Conservation (phyloP, 2,888 invertebrate genomes). For the Adineta ricciae region DNA sequence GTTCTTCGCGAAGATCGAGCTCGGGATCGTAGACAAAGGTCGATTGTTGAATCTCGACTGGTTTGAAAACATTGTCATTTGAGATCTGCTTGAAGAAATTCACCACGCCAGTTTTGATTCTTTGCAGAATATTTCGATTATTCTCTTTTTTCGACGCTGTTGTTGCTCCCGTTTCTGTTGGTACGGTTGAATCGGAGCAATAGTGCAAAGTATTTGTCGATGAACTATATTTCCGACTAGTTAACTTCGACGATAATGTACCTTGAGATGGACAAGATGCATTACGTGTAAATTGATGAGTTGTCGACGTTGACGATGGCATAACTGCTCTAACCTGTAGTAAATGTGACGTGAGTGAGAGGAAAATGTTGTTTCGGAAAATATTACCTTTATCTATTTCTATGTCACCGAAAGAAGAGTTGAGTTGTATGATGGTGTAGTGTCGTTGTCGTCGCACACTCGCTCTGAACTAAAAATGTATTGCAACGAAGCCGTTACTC, state of each 20-base stretch:
- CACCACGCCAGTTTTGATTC: neutral
- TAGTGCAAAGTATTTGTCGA: neutral
- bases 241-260: neutral
- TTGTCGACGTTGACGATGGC: neutral
- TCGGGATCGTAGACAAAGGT: neutral
- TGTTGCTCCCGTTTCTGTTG: no score
- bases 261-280: neutral
- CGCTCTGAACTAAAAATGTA: slow-evolving; percentile 1
- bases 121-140: neutral
- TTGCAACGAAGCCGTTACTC: neutral
- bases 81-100: neutral
- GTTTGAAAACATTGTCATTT: neutral
- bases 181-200: neutral
- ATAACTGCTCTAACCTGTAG: neutral
- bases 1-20: neutral
- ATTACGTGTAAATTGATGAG: neutral
- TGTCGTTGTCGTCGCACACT: neutral
- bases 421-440: neutral
- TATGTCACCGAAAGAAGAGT: neutral
- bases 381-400: neutral
- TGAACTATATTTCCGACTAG: neutral
- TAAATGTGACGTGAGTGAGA: neutral
- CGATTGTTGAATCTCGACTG: neutral
- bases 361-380: neutral
- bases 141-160: neutral